Conservation (phyloP, 2,113 vertebrate genomes). For the Coturnix japonica region DNA sequence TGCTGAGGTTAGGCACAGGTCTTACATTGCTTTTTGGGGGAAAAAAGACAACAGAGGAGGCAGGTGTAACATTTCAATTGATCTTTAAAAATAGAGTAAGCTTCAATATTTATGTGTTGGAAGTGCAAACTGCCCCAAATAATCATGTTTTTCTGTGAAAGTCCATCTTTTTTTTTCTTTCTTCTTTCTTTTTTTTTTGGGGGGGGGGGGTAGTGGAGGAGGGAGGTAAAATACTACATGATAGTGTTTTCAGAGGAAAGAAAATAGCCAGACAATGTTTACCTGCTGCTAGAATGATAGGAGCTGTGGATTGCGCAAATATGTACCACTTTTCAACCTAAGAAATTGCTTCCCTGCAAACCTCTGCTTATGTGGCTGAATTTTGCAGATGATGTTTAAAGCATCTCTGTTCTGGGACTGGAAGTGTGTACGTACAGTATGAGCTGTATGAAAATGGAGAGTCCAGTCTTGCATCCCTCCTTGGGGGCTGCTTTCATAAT, state of each 20-base stretch:
- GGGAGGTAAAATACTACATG: background rate
- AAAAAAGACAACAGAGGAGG: background rate
- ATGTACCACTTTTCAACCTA: background rate
- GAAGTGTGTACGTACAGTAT: background rate
- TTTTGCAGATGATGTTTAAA: slow-evolving; percentile 36
- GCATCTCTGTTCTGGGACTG: background rate
- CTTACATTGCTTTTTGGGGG: background rate
- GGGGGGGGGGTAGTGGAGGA: too few species aligned
- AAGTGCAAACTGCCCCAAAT: background rate
- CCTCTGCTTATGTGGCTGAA: slow-evolving; percentile 8
- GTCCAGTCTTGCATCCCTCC: background rate
- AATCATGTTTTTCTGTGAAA: background rate
- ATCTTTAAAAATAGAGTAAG: slow-evolving; percentile 6
- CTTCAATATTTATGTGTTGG: slow-evolving; percentile 3
- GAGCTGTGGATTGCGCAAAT: slow-evolving; percentile 21
- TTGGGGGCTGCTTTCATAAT: background rate
- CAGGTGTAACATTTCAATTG: background rate
- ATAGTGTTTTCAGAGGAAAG: slow-evolving; percentile 23
- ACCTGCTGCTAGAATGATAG: background rate
- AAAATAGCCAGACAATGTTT: background rate
- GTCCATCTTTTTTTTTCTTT: background rate
- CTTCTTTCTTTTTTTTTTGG: too few species aligned
- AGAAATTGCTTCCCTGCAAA: slow-evolving; percentile 4
- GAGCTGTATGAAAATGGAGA: background rate
- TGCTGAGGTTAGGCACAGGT: background rate